Base-by-base conservation (phyloP, 2,888 invertebrate genomes). In the Andricus curvator region DNA sequence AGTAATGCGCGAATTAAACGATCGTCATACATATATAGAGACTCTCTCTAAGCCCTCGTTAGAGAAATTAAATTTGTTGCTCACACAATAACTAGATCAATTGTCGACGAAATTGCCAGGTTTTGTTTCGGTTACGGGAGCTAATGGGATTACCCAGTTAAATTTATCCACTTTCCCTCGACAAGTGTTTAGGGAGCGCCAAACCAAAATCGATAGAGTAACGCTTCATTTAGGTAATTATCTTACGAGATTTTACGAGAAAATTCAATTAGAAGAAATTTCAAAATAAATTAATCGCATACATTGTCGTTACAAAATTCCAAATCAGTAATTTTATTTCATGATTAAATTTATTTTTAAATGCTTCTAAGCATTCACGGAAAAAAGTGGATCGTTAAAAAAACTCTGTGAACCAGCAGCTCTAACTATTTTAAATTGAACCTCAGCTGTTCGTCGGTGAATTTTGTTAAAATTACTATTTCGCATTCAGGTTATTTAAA, bases 121-220 rank as follows among this genome's bases (percentile, higher is more conserved):
- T 70, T 48, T 70, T 70, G 70, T 70, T 70, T 70, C 70, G 70
- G 70, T 48, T 33, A 70, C 51, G 11, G 29, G 33, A 56, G 70
- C 51, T 70, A 70, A 70, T 70, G 51, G 70, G 29, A 70, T 70
- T 70, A 70, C 70, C 25, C 51, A 33, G 70, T 48, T 70, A 29
- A 51, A 70, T 70, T 70, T 51, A 51, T 51, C 51, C 70, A 70
- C 70, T 70, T 70, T 70, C 51, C 29, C 51, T 70, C 70, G 48
- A 70, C 70, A 70, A 70, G 51, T 51, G 48, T 70, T 70, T 56
- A 70, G 70, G 25, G 68, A 70, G 51, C 48, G 29, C 20, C 29
- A 20, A 68, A 25, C 20, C 29, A 20, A 68, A 25, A 68, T 68
- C 70, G 70, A 70, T 56, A 11, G 51, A 70, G 20, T 29, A 51